A percentile compares a stretch with the other conserved stretches of the same genome.
Evolutionary conservation across 2,888 invertebrate genomes (phyloP).

Genomic region (Chrysina gloriosa): DNA sequence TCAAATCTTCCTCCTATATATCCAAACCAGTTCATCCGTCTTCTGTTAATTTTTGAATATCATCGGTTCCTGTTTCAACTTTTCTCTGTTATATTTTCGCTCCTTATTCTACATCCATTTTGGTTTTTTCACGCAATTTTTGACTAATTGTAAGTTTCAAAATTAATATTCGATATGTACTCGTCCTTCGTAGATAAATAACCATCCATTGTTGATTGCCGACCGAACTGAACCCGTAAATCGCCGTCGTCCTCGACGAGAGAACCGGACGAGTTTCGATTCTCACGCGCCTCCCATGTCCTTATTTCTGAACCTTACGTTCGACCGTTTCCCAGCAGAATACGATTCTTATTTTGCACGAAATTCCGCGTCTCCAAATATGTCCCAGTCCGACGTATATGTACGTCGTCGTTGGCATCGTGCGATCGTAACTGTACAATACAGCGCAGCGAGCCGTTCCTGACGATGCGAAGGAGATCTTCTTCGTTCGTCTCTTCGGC

Average conservation of each 20-base stretch:
- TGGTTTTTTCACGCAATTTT: no score
- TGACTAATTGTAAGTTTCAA: neutral
- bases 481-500: neutral
- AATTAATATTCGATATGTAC: no score
- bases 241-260: neutral
- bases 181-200: no score
- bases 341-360: conserved; percentile 23
- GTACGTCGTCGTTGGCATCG: neutral
- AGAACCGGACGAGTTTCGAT: neutral
- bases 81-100: no score
- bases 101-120: no score
- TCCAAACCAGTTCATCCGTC: no score
- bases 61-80: no score
- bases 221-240: neutral
- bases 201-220: neutral
- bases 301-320: conserved; percentile 11
- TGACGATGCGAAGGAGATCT: neutral
- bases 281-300: conserved; percentile 17
- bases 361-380: conserved; percentile 35
- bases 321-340: no score
- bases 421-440: conserved; percentile 18
- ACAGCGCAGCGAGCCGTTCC: neutral
- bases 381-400: neutral
- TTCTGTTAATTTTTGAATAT: no score
- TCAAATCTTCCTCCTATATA: no score